Percentiles rank a stretch among this genome's conserved stretches.
Evolutionary conservation across 2,113 vertebrate genomes (phyloP).

Genomic region (Caretta caretta): DNA sequence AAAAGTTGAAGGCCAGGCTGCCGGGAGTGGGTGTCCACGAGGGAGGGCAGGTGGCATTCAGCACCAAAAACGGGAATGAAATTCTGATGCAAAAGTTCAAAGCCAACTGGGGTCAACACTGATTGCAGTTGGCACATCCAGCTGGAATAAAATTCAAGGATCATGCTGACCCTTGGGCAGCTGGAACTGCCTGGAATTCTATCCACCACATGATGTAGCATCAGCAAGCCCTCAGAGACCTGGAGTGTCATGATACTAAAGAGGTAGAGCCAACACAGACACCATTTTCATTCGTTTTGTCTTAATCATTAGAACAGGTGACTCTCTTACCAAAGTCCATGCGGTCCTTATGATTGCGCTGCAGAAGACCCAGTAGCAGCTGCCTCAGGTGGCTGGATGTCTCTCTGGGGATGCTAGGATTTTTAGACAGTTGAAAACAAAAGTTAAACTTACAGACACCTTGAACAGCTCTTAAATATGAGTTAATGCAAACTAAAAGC

Average conservation of each 20-base stretch:
- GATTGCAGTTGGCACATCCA: background rate
- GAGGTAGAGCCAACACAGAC: background rate
- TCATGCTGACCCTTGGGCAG: background rate
- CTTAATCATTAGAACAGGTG: background rate
- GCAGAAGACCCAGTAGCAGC: slow-evolving; percentile 90
- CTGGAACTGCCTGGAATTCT: background rate
- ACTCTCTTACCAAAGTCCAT: slow-evolving; percentile 90
- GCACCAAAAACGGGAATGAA: background rate
- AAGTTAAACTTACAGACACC: background rate
- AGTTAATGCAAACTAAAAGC: slow-evolving; percentile 43
- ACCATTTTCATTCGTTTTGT: background rate
- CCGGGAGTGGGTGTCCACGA: background rate
- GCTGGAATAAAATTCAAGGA: background rate
- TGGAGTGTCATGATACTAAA: background rate
- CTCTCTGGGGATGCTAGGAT: slow-evolving; percentile 91
- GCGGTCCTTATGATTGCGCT: slow-evolving; percentile 90
- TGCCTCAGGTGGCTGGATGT: slow-evolving; percentile 90
- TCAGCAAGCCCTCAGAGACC: background rate
- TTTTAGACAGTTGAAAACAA: slow-evolving; percentile 40
- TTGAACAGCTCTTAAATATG: slow-evolving; percentile 34
- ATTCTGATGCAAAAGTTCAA: background rate
- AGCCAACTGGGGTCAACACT: background rate
- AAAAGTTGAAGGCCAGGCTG: background rate
- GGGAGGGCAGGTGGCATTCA: background rate
- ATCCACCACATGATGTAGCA: background rate